Evolutionary conservation across 1,140 invertebrate species (phyloP).

Genomic region (Zaprionus gabonicus): DNA sequence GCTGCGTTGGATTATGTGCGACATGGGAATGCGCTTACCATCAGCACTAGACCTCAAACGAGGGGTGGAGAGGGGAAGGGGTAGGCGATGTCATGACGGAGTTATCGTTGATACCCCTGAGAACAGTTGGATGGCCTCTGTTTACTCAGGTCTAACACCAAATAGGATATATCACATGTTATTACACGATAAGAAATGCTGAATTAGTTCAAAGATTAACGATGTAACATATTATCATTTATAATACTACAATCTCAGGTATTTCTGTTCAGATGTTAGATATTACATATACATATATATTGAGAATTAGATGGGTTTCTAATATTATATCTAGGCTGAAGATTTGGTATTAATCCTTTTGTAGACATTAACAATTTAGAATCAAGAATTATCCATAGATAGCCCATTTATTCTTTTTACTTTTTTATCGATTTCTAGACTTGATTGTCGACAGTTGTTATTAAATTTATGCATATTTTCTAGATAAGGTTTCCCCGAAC

Average conservation of each 20-base stretch:
- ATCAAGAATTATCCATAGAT: no score
- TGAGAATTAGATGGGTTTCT: not conserved
- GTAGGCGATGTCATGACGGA: not conserved
- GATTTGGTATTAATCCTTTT: no score
- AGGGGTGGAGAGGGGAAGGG: not conserved
- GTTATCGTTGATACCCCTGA: constrained; percentile 14
- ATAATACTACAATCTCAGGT: not conserved
- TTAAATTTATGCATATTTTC: no score
- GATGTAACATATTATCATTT: not conserved
- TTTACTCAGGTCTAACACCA: not conserved
- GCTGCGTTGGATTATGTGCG: constrained; percentile 54
- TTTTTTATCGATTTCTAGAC: no score
- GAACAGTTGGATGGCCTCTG: constrained; percentile 12
- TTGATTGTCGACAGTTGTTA: no score
- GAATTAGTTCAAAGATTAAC: not conserved
- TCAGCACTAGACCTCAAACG: not conserved
- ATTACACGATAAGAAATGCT: not conserved
- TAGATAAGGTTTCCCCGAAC: no score
- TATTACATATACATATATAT: not conserved
- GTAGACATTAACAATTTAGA: no score
- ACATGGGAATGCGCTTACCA: constrained; percentile 47
- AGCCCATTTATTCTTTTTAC: no score
- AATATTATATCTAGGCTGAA: no score
- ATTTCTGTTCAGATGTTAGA: not conserved
- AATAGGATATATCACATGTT: not conserved